Percentiles rank a stretch among this genome's conserved stretches.
Evolutionary conservation across 2,797 vertebrate genomes (phyloP).

Genomic region (Karalla daura): DNA sequence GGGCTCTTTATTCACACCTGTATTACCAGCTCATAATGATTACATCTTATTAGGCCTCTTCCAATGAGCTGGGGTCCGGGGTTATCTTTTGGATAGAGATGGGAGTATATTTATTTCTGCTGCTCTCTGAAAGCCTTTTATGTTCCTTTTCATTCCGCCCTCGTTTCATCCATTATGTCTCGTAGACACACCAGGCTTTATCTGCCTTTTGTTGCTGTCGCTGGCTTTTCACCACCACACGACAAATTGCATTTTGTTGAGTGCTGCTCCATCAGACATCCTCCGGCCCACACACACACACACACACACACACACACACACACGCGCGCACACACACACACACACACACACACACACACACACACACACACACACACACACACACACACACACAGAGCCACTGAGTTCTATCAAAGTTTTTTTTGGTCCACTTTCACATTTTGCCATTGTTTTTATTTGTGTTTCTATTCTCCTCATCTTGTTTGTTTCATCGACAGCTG

Average conservation of each 20-base stretch:
- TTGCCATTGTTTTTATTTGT: constrained; percentile 61
- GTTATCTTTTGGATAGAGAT: constrained; percentile 60
- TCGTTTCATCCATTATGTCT: constrained; percentile 68
- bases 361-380: constrained; percentile 5
- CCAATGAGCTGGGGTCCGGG: constrained; percentile 19
- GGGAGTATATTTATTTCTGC: constrained; percentile 55
- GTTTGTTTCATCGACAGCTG: constrained; percentile 78
- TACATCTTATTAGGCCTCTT: constrained; percentile 15
- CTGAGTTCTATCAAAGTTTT: constrained; percentile 29
- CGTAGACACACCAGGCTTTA: constrained; percentile 61
- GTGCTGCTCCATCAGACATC: constrained; percentile 49
- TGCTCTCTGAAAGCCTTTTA: constrained; percentile 63
- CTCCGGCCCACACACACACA: constrained; percentile 8
- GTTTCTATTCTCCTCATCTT: constrained; percentile 68
- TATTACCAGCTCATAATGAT: neutral
- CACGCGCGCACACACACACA: constrained; percentile 15
- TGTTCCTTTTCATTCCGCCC: constrained; percentile 69
- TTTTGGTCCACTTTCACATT: constrained; percentile 23
- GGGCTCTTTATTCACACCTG: neutral
- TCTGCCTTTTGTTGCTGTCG: constrained; percentile 63
- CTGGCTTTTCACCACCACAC: constrained; percentile 68
- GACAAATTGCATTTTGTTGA: constrained; percentile 65
- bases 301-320: constrained; percentile 14
- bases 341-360: constrained; percentile 2
- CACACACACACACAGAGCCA: constrained; percentile 2